A percentile compares a stretch with the other conserved stretches of the same genome.
Conservation (phyloP, 2,888 invertebrate species). For the Agriotes lineatus region DNA sequence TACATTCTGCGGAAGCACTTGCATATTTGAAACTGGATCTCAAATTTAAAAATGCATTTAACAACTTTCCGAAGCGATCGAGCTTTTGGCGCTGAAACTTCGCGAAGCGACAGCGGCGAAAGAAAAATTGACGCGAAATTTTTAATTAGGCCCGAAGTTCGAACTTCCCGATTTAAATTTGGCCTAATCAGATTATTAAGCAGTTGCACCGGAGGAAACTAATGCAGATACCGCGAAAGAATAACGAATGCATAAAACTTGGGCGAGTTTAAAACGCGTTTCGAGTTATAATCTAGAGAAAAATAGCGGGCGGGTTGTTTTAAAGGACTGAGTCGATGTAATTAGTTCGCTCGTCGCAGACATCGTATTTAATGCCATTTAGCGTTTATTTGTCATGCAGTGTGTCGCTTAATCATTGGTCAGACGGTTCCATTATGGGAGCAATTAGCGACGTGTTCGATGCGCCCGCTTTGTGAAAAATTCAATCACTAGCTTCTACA, state of each 20-base stretch:
- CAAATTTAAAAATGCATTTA: neutral
- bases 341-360: constrained; percentile 30
- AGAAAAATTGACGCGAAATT: too few species aligned
- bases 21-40: constrained; percentile 20
- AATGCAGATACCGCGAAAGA: neutral
- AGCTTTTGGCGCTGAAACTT: too few species aligned
- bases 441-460: constrained; percentile 39
- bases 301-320: too few species aligned
- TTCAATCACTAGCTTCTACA: constrained; percentile 42
- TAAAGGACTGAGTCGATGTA: too few species aligned
- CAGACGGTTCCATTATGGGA: constrained; percentile 38
- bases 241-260: neutral
- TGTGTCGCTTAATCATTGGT: constrained; percentile 36
- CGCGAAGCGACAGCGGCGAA: too few species aligned
- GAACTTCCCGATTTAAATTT: too few species aligned
- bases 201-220: neutral
- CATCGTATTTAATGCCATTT: constrained; percentile 24
- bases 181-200: too few species aligned
- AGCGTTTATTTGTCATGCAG: constrained; percentile 36
- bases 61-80: neutral
- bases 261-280: neutral
- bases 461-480: constrained; percentile 36
- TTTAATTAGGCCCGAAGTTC: too few species aligned
- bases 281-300: neutral
- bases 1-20: constrained; percentile 19